Base-by-base conservation (phyloP, 2,888 invertebrate species). In the Leucophenga maculata region DNA sequence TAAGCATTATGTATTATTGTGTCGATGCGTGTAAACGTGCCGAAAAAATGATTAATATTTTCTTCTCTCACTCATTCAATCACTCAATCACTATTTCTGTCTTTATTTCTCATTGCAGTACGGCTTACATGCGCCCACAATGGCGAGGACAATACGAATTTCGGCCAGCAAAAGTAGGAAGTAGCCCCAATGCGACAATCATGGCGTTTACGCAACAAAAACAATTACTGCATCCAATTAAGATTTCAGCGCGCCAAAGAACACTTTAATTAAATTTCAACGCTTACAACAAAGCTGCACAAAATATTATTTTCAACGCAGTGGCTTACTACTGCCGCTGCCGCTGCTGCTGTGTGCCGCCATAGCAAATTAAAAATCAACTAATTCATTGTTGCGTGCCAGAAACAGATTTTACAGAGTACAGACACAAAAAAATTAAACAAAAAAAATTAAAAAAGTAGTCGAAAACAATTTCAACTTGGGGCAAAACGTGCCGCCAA, bases 131-230 rank as follows among this genome's bases (percentile, higher is more conserved):
- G 6, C 32, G 1, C 59, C 6, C 68, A 48, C 66, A 72, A 69
- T 67, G 69, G 46, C 69, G 11, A 46, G 62, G 22, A 64, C 46
- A 64, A 46, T 39, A 39, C 62, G 46, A 22, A 64, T n/a, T n/a
- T 22, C 1, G 18, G n/a, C 46, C n/a, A 62, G 16, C 11, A 50
- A 55, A 16, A 26, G 26, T 26, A 26, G 26, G 46, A 39, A 39
- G 67, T 20, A 64, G 65, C 72, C n/a, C n/a, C n/a, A n/a, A n/a
- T n/a, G n/a, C n/a, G n/a, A 65, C 65, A 68, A 74, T 72, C 77
- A 79, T 80, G 80, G 80, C 80, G 82, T 69, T 76, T 79, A 70
- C 75, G 76, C 80, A 76, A 81, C 75, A 70, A 71, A 44, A 67
- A 72, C 75, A 73, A 70, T 70, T 72, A 14, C 60, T 64, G 74